Conservation (phyloP, 2,113 vertebrate species). For the Ondatra zibethicus region DNA sequence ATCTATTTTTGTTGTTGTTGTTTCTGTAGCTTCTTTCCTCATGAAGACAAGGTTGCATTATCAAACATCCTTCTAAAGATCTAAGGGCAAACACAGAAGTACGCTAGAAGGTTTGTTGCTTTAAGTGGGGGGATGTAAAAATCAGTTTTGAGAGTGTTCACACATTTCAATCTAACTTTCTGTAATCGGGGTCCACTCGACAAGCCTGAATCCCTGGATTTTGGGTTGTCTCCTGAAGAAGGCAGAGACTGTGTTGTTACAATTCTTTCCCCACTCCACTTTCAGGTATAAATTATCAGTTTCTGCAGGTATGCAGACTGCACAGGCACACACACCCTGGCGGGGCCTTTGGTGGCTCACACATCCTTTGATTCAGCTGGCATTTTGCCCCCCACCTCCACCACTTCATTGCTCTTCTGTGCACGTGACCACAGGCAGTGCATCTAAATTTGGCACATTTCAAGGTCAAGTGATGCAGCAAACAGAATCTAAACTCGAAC, state of each 20-base stretch:
- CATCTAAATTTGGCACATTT: slow-evolving; percentile 55
- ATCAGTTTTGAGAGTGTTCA: not conserved
- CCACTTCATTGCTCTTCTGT: not conserved
- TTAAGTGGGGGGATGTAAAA: not conserved
- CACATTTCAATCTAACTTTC: not conserved
- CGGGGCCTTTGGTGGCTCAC: not conserved
- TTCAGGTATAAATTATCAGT: not conserved
- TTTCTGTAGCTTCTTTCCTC: not conserved
- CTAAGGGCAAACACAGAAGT: not conserved
- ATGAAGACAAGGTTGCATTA: not conserved
- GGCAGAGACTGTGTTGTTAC: not conserved
- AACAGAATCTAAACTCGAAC: slow-evolving; percentile 57
- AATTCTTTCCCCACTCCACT: not conserved
- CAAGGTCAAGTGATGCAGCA: slow-evolving; percentile 68
- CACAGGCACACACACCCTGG: not conserved
- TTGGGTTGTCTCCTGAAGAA: not conserved
- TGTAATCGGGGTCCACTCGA: not conserved
- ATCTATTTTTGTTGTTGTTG: not conserved
- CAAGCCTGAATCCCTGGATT: not conserved
- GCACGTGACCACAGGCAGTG: slow-evolving; percentile 30
- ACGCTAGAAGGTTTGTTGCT: not conserved
- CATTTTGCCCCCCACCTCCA: not conserved
- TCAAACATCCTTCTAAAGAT: slow-evolving; percentile 21
- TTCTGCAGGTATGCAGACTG: not conserved
- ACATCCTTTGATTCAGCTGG: slow-evolving; percentile 2